These are phyloP conservation scores for Emydocephalus ijimae DNA, from an alignment of 2,113 vertebrate genomes.

Conservation along the genomic window DNA sequence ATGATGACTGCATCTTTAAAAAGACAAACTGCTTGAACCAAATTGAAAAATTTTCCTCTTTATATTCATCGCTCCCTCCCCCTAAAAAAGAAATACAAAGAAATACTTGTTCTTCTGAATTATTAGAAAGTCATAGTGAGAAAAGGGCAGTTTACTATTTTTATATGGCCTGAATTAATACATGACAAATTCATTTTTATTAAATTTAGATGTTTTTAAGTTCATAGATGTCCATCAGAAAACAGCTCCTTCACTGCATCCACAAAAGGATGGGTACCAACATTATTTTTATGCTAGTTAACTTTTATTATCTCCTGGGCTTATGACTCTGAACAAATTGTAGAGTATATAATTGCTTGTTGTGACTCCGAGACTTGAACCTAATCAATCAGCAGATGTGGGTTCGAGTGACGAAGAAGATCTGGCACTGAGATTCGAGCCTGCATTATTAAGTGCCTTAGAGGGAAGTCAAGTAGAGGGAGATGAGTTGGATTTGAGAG, in stretches of 20 bases:
- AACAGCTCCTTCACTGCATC: background rate
- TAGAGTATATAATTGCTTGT: background rate
- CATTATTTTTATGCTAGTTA: too few species aligned
- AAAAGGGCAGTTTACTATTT: background rate
- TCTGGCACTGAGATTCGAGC: too few species aligned
- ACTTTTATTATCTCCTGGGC: background rate
- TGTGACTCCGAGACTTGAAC: too few species aligned
- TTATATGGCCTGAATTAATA: background rate
- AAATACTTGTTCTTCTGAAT: background rate
- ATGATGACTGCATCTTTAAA: background rate
- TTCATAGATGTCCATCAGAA: background rate
- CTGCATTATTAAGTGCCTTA: too few species aligned
- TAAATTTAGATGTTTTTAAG: background rate
- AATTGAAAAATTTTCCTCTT: background rate
- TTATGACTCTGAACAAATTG: background rate
- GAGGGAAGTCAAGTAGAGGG: too few species aligned
- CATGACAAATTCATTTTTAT: background rate
- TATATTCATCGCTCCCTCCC: background rate
- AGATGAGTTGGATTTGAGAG: too few species aligned
- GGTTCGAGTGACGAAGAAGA: too few species aligned
- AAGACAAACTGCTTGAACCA: background rate
- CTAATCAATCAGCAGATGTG: too few species aligned
- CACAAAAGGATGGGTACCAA: too few species aligned
- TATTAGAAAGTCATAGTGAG: background rate
- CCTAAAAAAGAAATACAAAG: background rate